phyloP scores from a whole-genome alignment of 1,140 invertebrate species.

The Charaxes varanes region DNA sequence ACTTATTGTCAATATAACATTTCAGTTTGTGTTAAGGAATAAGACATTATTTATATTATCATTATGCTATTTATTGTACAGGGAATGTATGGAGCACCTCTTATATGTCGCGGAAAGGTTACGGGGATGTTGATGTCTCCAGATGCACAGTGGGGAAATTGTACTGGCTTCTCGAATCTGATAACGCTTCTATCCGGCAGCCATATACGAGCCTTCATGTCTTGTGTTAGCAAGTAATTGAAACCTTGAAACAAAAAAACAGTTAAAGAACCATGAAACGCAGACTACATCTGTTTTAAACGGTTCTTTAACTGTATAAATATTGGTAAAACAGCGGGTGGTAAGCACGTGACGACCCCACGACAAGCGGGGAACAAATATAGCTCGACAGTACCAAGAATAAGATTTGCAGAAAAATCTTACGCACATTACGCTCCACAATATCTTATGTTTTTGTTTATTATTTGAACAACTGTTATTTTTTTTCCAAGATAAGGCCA shows the following conservation, averaged over 20 bases:
- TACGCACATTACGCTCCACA: no score
- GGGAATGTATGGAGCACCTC: slow-evolving; percentile 56
- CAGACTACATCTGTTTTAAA: no score
- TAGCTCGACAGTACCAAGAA: no score
- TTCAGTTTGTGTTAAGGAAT: background rate
- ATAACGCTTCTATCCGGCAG: slow-evolving; percentile 34
- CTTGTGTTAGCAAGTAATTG: slow-evolving; percentile 39
- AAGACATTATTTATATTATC: background rate
- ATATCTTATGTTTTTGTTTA: no score
- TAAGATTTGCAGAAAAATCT: no score
- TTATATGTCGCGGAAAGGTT: slow-evolving; percentile 36
- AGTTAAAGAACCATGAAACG: no score
- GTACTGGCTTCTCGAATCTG: slow-evolving; percentile 45
- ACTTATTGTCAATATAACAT: background rate
- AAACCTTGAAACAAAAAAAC: no score
- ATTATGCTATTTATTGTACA: slow-evolving; percentile 11
- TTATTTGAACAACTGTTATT: background rate
- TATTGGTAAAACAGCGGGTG: no score
- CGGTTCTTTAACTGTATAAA: no score
- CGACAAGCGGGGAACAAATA: no score
- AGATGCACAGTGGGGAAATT: slow-evolving; percentile 60
- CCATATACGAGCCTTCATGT: slow-evolving; percentile 32
- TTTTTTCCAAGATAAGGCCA: background rate
- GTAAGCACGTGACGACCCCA: no score
- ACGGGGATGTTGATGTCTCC: slow-evolving; percentile 49